phyloP scores from a whole-genome alignment of 2,888 invertebrate genomes.

The Teleogryllus oceanicus region DNA sequence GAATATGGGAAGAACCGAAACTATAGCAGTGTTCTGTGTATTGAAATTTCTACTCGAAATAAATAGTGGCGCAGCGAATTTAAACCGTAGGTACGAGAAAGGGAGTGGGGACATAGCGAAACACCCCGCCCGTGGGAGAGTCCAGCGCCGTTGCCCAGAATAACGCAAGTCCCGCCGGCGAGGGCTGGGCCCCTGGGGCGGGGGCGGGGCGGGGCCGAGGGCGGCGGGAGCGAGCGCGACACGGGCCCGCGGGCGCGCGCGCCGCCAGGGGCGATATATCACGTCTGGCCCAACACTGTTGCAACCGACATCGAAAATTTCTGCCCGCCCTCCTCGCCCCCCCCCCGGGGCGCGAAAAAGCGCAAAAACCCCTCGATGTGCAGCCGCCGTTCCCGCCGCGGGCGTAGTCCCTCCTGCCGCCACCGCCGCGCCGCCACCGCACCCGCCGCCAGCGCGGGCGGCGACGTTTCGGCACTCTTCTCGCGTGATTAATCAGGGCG shows the following conservation, averaged over 20 bases:
- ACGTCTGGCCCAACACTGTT: conserved; percentile 9
- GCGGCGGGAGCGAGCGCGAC: neutral
- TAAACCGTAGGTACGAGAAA: too few relatives aligned
- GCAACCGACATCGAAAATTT: conserved; percentile 18
- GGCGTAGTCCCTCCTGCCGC: neutral
- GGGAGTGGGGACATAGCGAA: too few relatives aligned
- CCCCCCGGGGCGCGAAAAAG: conserved; percentile 9
- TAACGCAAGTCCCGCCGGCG: neutral
- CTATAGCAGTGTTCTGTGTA: too few relatives aligned
- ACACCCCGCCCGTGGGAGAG: too few relatives aligned
- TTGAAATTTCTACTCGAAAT: too few relatives aligned
- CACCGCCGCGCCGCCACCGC: neutral
- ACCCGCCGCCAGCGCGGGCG: neutral
- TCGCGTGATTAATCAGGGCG: conserved; percentile 2
- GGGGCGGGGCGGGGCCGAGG: neutral
- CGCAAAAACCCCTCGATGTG: neutral
- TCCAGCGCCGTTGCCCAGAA: neutral
- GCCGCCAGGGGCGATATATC: conserved; percentile 18
- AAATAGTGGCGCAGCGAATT: too few relatives aligned
- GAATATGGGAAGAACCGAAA: too few relatives aligned
- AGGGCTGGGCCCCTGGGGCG: neutral
- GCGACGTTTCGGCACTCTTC: conserved; percentile 7
- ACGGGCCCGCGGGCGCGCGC: conserved; percentile 7
- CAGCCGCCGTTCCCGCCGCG: neutral
- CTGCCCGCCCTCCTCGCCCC: neutral